Evolutionary conservation across 2,113 vertebrate genomes (phyloP).

Genomic region (Thermophis baileyi): DNA sequence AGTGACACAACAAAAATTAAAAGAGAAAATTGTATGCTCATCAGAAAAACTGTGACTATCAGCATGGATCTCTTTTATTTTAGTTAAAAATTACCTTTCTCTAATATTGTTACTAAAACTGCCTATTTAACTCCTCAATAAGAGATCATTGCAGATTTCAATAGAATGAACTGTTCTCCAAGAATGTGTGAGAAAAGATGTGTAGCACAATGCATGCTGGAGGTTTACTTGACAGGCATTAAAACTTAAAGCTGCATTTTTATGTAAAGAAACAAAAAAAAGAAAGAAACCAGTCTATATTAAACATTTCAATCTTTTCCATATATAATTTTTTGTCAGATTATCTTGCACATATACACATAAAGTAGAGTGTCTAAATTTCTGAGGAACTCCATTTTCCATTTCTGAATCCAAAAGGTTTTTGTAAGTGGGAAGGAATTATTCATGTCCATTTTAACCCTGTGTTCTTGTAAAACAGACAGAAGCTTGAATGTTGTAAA

Average conservation of each 20-base stretch:
- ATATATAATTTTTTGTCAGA: constrained; percentile 5
- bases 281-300: background rate
- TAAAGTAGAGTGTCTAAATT: constrained; percentile 12
- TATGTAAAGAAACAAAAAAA: background rate
- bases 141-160: constrained; percentile 21
- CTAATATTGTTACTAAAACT: constrained; percentile 5
- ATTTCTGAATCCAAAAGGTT: constrained; percentile 7
- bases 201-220: background rate
- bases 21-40: background rate
- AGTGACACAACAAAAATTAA: background rate
- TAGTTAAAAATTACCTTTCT: constrained; percentile 46
- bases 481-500: background rate
- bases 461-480: background rate
- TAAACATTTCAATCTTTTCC: background rate
- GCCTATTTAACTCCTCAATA: constrained; percentile 14
- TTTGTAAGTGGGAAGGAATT: background rate
- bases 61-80: constrained; percentile 18
- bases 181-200: background rate
- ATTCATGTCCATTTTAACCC: background rate
- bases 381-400: background rate
- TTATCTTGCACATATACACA: background rate
- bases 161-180: constrained; percentile 2
- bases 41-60: background rate
- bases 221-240: background rate
- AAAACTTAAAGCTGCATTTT: constrained; percentile 13